phyloP scores from a whole-genome alignment of 2,113 vertebrate genomes.

The Clarias gariepinus region DNA sequence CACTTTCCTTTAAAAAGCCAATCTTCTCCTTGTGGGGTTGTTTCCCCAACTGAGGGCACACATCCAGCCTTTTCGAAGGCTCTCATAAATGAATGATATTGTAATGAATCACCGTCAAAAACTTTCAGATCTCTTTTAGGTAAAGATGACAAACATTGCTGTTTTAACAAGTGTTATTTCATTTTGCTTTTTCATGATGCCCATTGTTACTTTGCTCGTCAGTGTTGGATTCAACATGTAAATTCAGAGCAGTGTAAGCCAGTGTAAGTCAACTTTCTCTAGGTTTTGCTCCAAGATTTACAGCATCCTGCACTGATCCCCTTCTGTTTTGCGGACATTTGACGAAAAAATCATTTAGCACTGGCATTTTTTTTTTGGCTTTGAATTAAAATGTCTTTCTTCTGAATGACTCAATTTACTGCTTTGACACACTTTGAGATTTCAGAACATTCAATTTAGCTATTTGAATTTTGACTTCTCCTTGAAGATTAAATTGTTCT shows the following conservation, averaged over 20 bases:
- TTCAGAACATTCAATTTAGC: background rate
- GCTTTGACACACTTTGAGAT: background rate
- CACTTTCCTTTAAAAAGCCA: constrained; percentile 22
- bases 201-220: background rate
- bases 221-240: background rate
- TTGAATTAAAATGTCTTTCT: background rate
- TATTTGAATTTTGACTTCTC: background rate
- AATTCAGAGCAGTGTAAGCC: background rate
- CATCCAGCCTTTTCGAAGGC: no score
- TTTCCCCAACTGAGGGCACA: no score
- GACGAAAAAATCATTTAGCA: background rate
- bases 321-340: background rate
- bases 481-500: background rate
- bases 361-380: background rate
- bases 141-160: no score
- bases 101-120: no score
- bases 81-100: no score
- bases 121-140: no score
- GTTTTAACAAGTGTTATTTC: background rate
- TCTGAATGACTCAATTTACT: background rate
- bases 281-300: no score
- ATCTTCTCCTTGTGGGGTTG: background rate
- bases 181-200: background rate
- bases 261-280: no score
- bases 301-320: no score